Conservation (phyloP, 2,113 vertebrate genomes). For the Gymnorhina tibicen region DNA sequence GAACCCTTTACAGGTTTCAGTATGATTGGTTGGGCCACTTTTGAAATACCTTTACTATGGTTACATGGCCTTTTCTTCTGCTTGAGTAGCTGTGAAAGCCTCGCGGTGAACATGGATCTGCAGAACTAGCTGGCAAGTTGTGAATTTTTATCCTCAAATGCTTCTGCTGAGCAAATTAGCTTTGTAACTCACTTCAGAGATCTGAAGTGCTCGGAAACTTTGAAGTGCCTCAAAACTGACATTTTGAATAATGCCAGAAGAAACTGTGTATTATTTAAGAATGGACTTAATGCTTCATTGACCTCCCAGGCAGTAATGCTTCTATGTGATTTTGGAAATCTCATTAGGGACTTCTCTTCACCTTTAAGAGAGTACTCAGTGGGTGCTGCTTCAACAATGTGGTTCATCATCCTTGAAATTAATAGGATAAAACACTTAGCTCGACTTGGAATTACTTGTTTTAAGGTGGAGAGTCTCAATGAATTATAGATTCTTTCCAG, state of each 20-base stretch:
- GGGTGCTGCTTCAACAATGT: neutral
- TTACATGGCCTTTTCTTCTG: neutral
- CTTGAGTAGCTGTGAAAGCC: neutral
- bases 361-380: neutral
- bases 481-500: neutral
- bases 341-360: neutral
- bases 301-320: neutral
- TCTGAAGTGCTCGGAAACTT: conserved; percentile 15
- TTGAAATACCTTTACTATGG: neutral
- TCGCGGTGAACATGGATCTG: neutral
- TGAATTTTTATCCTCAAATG: neutral
- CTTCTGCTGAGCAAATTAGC: neutral
- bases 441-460: neutral
- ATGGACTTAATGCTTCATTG: conserved; percentile 23
- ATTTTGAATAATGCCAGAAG: conserved; percentile 33
- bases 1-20: neutral
- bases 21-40: neutral
- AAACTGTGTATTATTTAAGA: neutral
- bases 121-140: neutral
- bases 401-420: conserved; percentile 16
- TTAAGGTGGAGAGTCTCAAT: neutral
- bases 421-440: neutral
- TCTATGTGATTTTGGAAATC: neutral
- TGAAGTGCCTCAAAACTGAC: conserved; percentile 17
- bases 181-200: conserved; percentile 32